Evolutionary conservation across 2,113 vertebrate species (phyloP), one percentile per base, ranked within the genome.

Genomic region (Ictalurus furcatus): DNA sequence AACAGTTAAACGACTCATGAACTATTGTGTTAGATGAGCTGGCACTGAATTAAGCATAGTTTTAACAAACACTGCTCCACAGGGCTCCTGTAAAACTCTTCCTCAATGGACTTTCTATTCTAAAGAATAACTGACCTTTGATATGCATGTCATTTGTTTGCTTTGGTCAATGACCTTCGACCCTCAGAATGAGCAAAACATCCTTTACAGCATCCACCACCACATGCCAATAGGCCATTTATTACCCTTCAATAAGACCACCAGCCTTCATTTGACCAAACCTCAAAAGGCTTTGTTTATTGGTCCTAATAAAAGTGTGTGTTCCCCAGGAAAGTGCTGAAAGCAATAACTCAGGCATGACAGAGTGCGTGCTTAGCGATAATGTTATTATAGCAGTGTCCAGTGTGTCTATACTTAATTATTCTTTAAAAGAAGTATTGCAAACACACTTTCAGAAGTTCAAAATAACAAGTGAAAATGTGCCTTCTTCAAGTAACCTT

Each of bases 211-310:
- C 93, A 93, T 95, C 93, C 95, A 95, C 95, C 85, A 86, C 96
- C 94, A 91, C 91, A 96, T 95, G 97, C 96, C 97, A 98, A 97
- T 97, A 97, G 97, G 94, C 95, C 96, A 87, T 97, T 98, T 97
- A 97, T 97, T 96, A 94, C 94, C 95, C 94, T 93, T 91, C 93
- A 94, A 93, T 93, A 93, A 94, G 93, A 82, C 0, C 89, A 90
- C 92, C 93, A 94, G 91, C 90, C 6, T 94, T 93, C 90, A 89
- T 73, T 87, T 78, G 91, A 91, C 93, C 94, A 95, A 95, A 93
- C 95, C 95, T 95, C 94, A 92, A 90, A 93, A 93, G 95, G 94
- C 94, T 90, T 91, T 92, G 94, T 96, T 96, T 94, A 96, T 94
- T 92, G 93, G 13, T 85, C 91, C 94, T 95, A 95, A 95, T 97